Conservation (phyloP, 2,797 vertebrate genomes). For the Parauchenoglanis punctatus region DNA sequence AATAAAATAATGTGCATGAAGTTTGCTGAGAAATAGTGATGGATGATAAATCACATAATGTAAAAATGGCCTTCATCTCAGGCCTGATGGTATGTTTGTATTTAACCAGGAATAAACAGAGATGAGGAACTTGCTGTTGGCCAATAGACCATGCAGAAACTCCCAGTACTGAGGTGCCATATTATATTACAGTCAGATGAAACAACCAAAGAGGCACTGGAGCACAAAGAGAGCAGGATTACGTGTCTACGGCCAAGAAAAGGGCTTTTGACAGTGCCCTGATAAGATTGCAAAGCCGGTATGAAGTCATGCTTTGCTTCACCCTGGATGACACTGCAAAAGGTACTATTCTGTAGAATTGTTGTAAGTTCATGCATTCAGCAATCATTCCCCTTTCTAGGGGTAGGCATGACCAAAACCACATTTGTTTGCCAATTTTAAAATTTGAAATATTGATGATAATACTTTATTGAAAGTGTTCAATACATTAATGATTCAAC, state of each 20-base stretch:
- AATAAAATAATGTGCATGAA: neutral
- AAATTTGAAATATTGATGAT: neutral
- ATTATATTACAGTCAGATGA: conserved; percentile 73
- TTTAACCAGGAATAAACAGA: conserved; percentile 16
- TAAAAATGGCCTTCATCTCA: neutral
- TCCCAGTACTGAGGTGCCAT: conserved; percentile 62
- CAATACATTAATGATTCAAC: neutral
- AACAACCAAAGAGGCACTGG: conserved; percentile 64
- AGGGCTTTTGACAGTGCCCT: conserved; percentile 61
- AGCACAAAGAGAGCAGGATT: conserved; percentile 72
- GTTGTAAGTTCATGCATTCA: conserved; percentile 62
- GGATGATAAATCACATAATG: neutral
- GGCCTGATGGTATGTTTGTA: neutral
- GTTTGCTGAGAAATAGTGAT: neutral
- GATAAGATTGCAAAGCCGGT: conserved; percentile 74
- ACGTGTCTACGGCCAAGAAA: conserved; percentile 62
- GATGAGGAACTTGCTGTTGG: conserved; percentile 18
- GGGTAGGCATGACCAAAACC: conserved; percentile 21
- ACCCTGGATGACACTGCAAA: conserved; percentile 64
- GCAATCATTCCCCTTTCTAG: conserved; percentile 29
- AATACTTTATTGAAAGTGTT: neutral
- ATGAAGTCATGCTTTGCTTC: conserved; percentile 72
- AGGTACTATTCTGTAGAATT: conserved; percentile 70
- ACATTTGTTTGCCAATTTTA: neutral
- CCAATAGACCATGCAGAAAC: conserved; percentile 53